Conservation (phyloP, 2,888 invertebrate species). For the Tubulanus polymorphus region DNA sequence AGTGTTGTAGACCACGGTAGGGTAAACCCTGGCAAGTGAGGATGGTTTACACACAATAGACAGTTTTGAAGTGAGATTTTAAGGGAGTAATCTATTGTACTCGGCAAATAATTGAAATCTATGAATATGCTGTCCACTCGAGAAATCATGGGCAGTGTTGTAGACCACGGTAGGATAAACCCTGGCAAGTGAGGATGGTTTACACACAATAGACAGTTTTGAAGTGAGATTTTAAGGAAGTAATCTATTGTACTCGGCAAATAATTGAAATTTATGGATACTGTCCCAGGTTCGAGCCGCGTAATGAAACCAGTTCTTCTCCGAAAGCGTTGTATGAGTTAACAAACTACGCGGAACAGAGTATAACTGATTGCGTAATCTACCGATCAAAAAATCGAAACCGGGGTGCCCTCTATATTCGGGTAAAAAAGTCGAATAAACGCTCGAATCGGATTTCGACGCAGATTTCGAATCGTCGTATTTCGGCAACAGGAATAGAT, state of each 20-base stretch:
- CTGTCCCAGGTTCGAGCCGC: constrained; percentile 79
- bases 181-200: too few relatives aligned
- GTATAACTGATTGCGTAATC: constrained; percentile 67
- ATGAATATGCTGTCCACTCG: too few relatives aligned
- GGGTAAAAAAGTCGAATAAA: constrained; percentile 21
- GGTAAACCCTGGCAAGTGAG: too few relatives aligned
- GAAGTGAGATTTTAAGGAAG: constrained; percentile 66
- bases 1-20: too few relatives aligned
- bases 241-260: constrained; percentile 77
- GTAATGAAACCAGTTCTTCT: constrained; percentile 79
- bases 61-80: too few relatives aligned
- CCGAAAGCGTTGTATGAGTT: constrained; percentile 70
- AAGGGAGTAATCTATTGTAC: too few relatives aligned
- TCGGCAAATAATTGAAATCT: too few relatives aligned
- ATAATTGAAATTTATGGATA: constrained; percentile 77
- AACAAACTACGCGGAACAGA: constrained; percentile 68
- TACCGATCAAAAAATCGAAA: constrained; percentile 64
- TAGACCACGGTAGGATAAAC: too few relatives aligned
- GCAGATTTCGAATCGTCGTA: constrained; percentile 30
- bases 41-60: too few relatives aligned
- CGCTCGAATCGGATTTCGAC: neutral
- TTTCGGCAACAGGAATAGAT: constrained; percentile 32
- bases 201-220: too few relatives aligned
- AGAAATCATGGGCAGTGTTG: too few relatives aligned
- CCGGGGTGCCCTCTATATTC: constrained; percentile 50